A percentile compares a stretch with the other conserved stretches of the same genome.
phyloP scores from a whole-genome alignment of 1,140 invertebrate genomes.

The Macrostomum lignano region DNA sequence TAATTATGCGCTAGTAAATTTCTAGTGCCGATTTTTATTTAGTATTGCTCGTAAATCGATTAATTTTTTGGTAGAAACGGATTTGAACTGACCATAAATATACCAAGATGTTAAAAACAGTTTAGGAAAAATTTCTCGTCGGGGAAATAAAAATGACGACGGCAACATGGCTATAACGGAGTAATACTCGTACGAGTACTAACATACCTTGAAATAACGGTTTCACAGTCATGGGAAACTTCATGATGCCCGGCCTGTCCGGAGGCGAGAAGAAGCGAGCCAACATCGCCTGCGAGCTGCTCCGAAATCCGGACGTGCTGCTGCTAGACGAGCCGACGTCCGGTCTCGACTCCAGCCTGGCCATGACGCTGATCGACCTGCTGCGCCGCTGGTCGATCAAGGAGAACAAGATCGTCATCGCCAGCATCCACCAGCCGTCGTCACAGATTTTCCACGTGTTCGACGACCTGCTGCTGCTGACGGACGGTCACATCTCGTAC shows the following conservation, averaged over 20 bases:
- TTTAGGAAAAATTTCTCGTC: too few species aligned
- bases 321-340: too few species aligned
- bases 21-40: too few species aligned
- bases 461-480: conserved; percentile 33
- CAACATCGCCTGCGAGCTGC: conserved; percentile 53
- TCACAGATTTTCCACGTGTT: conserved; percentile 80
- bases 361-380: conserved; percentile 41
- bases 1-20: too few species aligned
- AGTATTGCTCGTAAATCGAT: too few species aligned
- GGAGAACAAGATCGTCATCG: conserved; percentile 59
- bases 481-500: background rate
- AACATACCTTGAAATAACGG: too few species aligned
- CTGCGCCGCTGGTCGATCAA: conserved; percentile 42
- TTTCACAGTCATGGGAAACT: conserved; percentile 51
- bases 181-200: too few species aligned
- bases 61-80: too few species aligned
- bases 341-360: conserved; percentile 56
- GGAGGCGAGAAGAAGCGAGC: conserved; percentile 59
- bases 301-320: conserved; percentile 55
- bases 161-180: too few species aligned
- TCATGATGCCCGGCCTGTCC: conserved; percentile 44
- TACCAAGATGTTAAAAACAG: too few species aligned
- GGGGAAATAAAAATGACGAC: too few species aligned
- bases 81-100: too few species aligned
- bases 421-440: conserved; percentile 82